Evolutionary conservation across 2,797 vertebrate species (phyloP).

Genomic region (Rhabdomys pumilio): DNA sequence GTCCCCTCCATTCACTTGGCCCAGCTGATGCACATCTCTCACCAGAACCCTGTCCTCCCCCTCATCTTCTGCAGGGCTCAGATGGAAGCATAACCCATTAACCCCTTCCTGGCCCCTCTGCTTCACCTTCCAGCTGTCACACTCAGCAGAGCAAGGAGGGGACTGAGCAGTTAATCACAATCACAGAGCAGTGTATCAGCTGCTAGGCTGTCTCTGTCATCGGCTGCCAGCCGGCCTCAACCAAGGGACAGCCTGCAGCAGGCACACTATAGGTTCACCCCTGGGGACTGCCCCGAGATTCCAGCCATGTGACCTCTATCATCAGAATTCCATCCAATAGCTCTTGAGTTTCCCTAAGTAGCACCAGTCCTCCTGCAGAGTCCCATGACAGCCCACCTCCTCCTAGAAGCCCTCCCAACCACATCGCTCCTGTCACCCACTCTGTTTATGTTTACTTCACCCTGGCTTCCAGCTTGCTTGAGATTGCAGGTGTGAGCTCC

Average conservation of each 20-base stretch:
- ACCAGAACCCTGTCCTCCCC: constrained; percentile 26
- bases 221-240: constrained; percentile 90
- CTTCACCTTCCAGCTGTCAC: constrained; percentile 91
- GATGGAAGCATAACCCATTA: constrained; percentile 80
- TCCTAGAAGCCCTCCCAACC: constrained; percentile 43
- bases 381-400: neutral
- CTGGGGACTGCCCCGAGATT: neutral
- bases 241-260: constrained; percentile 30
- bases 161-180: constrained; percentile 88
- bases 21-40: constrained; percentile 80
- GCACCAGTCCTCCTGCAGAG: neutral
- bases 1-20: constrained; percentile 74
- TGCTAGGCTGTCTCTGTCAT: constrained; percentile 86
- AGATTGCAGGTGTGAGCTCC: neutral
- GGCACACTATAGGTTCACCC: neutral
- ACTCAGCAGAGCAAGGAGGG: constrained; percentile 42
- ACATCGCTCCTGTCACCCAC: neutral
- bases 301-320: neutral
- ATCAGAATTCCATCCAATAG: neutral
- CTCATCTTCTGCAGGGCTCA: constrained; percentile 80
- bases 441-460: neutral
- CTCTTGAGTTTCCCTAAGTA: neutral
- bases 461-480: neutral
- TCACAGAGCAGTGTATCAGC: constrained; percentile 89
- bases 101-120: constrained; percentile 82